phyloP scores from a whole-genome alignment of 2,888 invertebrate species.

The Caenorhabditis auriculariae region DNA sequence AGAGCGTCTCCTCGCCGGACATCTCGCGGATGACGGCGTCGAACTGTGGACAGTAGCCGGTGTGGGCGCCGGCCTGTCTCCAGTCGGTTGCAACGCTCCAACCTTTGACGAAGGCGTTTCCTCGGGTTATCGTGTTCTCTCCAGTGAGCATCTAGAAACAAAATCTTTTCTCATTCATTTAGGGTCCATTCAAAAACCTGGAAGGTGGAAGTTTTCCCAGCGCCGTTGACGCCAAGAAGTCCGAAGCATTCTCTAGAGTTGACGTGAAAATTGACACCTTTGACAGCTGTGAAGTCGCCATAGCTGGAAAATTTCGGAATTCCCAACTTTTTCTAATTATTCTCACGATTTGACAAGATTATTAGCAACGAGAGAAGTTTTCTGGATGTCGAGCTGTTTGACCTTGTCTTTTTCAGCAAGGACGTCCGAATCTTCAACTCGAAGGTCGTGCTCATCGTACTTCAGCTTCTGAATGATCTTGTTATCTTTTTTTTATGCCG shows the following conservation, averaged over 20 bases:
- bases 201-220: conserved; percentile 53
- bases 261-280: conserved; percentile 47
- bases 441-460: too few relatives aligned
- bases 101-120: conserved; percentile 45
- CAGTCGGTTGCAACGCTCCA: conserved; percentile 36
- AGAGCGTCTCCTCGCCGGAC: conserved; percentile 74
- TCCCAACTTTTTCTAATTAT: not conserved
- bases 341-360: conserved; percentile 3
- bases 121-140: conserved; percentile 39
- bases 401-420: conserved; percentile 31
- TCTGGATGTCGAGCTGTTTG: conserved; percentile 1
- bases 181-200: too few relatives aligned
- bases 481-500: not conserved
- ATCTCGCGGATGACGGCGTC: conserved; percentile 75
- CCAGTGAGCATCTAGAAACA: conserved; percentile 32
- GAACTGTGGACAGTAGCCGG: conserved; percentile 78
- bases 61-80: conserved; percentile 35
- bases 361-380: conserved; percentile 3
- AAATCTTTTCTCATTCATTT: not conserved
- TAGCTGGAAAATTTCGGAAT: conserved; percentile 6
- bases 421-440: conserved; percentile 36
- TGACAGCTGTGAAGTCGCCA: conserved; percentile 11
- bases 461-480: too few relatives aligned
- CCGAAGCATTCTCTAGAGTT: conserved; percentile 44
- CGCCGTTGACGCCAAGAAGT: conserved; percentile 47